Conservation (phyloP, 2,113 vertebrate genomes). For the Pycnonotus jocosus region DNA sequence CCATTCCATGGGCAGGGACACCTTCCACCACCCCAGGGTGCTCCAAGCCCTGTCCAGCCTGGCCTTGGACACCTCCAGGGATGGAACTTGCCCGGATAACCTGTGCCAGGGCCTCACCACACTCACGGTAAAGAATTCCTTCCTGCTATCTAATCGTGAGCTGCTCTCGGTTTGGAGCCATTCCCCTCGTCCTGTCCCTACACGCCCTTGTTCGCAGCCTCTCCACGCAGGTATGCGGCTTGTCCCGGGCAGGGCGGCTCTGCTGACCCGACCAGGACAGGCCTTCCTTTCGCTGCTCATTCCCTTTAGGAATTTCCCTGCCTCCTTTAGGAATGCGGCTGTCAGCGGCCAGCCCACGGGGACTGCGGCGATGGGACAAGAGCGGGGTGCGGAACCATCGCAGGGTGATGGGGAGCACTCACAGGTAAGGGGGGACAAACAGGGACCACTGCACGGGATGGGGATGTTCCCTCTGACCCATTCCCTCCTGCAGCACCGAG, state of each 20-base stretch:
- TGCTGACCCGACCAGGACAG: neutral
- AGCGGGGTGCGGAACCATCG: accelerated
- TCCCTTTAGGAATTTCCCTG: neutral
- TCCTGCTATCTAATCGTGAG: neutral
- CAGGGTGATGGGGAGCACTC: neutral
- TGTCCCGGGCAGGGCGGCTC: neutral
- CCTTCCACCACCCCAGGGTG: accelerated
- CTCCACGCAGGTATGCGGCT: neutral
- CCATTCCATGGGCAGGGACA: neutral
- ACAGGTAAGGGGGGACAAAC: neutral
- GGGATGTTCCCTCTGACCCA: no score
- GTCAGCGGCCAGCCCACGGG: neutral
- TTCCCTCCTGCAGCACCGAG: no score
- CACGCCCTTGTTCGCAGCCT: accelerated
- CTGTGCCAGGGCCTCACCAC: neutral
- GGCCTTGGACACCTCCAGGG: neutral
- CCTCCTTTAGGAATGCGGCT: accelerated
- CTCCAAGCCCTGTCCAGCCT: neutral
- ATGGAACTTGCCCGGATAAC: neutral
- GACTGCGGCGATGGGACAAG: accelerated
- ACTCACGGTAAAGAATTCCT: neutral
- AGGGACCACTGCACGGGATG: no score
- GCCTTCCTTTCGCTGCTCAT: neutral
- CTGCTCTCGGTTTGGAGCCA: neutral
- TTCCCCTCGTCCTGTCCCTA: neutral